Conservation (phyloP, 2,797 vertebrate species). For the Thunnus albacares region DNA sequence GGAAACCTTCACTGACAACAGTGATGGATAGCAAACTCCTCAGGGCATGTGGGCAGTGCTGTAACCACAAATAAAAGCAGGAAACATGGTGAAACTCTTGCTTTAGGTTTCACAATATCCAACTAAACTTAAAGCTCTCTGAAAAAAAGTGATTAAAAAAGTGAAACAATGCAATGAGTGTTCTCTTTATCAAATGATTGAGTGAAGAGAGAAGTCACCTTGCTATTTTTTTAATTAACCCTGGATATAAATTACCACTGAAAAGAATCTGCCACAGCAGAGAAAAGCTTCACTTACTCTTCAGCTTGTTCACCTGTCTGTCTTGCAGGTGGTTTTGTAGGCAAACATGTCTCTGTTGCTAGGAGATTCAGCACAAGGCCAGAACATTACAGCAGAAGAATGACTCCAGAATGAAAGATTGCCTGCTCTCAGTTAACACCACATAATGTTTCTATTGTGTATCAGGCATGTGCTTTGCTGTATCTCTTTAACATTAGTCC, state of each 20-base stretch:
- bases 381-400: constrained; percentile 27
- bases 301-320: constrained; percentile 45
- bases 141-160: constrained; percentile 31
- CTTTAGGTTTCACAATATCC: constrained; percentile 19
- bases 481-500: neutral
- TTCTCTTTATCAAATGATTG: constrained; percentile 8
- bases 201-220: neutral
- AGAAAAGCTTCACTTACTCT: constrained; percentile 16
- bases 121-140: constrained; percentile 6
- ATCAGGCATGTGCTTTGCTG: neutral
- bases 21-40: constrained; percentile 69
- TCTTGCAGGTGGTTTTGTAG: constrained; percentile 33
- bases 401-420: constrained; percentile 17
- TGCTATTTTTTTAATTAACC: neutral
- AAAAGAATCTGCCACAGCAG: neutral
- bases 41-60: constrained; percentile 35
- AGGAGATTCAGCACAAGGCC: constrained; percentile 59
- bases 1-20: constrained; percentile 67
- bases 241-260: neutral
- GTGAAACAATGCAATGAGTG: constrained; percentile 14
- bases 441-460: neutral
- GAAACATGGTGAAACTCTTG: constrained; percentile 39
- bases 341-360: constrained; percentile 74
- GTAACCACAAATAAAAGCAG: constrained; percentile 60
- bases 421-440: neutral